A percentile compares a stretch with the other conserved stretches of the same genome.
Evolutionary conservation across 2,888 invertebrate species (phyloP).

Genomic region (Gortyna flavago): DNA sequence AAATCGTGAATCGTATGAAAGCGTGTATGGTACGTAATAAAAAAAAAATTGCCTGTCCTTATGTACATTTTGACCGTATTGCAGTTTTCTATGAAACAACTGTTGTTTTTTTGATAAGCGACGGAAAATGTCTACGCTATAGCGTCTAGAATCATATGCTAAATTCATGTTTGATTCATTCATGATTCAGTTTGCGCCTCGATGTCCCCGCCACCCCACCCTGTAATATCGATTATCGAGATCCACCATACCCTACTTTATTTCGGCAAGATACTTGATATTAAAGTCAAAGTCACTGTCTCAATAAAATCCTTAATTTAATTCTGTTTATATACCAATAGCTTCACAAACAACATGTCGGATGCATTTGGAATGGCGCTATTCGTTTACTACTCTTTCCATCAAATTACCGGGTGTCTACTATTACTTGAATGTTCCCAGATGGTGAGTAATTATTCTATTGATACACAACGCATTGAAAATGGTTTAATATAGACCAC

Average conservation of each 20-base stretch:
- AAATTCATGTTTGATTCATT: not conserved
- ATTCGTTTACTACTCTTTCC: constrained; percentile 65
- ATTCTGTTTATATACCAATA: constrained; percentile 30
- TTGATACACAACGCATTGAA: not conserved
- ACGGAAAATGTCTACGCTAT: not conserved
- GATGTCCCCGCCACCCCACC: too few relatives aligned
- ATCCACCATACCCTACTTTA: not conserved
- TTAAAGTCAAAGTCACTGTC: not conserved
- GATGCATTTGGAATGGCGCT: constrained; percentile 69
- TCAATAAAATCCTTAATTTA: not conserved
- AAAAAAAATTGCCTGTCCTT: not conserved
- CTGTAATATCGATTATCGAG: not conserved
- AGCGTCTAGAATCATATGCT: not conserved
- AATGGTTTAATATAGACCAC: not conserved
- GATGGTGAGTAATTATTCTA: constrained; percentile 62
- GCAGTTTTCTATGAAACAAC: too few relatives aligned
- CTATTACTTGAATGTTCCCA: constrained; percentile 69
- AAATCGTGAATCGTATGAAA: too few relatives aligned
- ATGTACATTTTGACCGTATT: not conserved
- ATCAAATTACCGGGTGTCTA: constrained; percentile 67
- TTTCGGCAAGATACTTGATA: not conserved
- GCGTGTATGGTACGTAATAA: too few relatives aligned
- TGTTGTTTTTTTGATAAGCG: too few relatives aligned
- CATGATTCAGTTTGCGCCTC: too few relatives aligned
- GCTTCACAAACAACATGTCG: constrained; percentile 65